These are phyloP conservation scores for Rhopalosiphum maidis DNA, from an alignment of 1,140 invertebrate genomes.

Conservation along the genomic window DNA sequence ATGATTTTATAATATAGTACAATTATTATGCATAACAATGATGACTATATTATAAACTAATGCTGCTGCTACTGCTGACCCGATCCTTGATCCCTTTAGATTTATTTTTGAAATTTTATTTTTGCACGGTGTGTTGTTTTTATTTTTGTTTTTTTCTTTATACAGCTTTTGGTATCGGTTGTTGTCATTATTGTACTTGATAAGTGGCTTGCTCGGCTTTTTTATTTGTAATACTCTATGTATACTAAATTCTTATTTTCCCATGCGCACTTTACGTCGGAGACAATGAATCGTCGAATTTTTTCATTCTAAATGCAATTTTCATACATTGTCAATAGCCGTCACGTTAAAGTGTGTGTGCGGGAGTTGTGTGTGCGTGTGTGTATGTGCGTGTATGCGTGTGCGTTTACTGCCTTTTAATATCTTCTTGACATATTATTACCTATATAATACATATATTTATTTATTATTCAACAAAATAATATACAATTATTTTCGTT, in stretches of 20 bases:
- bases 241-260: constrained; percentile 1
- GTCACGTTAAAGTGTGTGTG: neutral
- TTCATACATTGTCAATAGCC: neutral
- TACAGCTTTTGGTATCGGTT: neutral
- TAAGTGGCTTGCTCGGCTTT: constrained; percentile 41
- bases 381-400: neutral
- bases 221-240: neutral
- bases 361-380: neutral
- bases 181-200: neutral
- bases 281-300: neutral
- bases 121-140: constrained; percentile 33
- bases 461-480: neutral
- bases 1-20: neutral
- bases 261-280: constrained; percentile 3
- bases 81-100: neutral
- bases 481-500: constrained; percentile 33
- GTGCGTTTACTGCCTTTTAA: neutral
- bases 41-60: constrained; percentile 14
- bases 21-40: neutral
- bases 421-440: constrained; percentile 36
- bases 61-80: constrained; percentile 41
- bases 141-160: neutral
- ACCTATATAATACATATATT: constrained; percentile 22
- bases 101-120: constrained; percentile 15
- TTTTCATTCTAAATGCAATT: neutral